Conservation (phyloP, 2,797 vertebrate genomes). For the Neosilurus hyrtlii region DNA sequence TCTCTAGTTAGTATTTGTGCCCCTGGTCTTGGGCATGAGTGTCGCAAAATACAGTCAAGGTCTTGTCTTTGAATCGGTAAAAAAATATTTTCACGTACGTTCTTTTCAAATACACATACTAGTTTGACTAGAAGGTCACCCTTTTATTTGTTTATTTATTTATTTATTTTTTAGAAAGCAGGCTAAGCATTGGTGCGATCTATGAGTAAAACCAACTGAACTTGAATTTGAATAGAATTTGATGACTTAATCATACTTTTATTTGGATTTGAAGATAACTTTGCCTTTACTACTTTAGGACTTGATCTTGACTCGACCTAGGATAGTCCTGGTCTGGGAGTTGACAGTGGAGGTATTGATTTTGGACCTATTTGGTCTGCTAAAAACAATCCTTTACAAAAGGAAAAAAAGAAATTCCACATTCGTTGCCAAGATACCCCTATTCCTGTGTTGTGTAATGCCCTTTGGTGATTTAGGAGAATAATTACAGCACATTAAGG, state of each 20-base stretch:
- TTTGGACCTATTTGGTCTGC: background rate
- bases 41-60: background rate
- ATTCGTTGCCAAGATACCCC: background rate
- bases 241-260: background rate
- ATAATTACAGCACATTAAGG: slow-evolving; percentile 43
- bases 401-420: background rate
- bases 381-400: background rate
- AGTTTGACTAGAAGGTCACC: background rate
- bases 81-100: background rate
- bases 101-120: background rate
- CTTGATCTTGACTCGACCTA: background rate
- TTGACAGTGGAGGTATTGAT: background rate
- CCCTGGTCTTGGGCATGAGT: background rate
- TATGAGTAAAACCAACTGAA: background rate
- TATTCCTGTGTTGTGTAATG: slow-evolving; percentile 24
- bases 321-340: background rate
- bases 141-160: too few relatives aligned
- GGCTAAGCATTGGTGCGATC: background rate
- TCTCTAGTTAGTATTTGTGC: background rate
- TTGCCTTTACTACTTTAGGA: background rate
- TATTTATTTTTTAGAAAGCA: background rate
- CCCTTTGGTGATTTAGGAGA: slow-evolving; percentile 33
- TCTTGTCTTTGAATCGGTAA: background rate
- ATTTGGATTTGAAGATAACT: background rate
- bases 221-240: background rate